Base-by-base conservation (phyloP, 2,888 invertebrate genomes). In the Heteropelma amictum region DNA sequence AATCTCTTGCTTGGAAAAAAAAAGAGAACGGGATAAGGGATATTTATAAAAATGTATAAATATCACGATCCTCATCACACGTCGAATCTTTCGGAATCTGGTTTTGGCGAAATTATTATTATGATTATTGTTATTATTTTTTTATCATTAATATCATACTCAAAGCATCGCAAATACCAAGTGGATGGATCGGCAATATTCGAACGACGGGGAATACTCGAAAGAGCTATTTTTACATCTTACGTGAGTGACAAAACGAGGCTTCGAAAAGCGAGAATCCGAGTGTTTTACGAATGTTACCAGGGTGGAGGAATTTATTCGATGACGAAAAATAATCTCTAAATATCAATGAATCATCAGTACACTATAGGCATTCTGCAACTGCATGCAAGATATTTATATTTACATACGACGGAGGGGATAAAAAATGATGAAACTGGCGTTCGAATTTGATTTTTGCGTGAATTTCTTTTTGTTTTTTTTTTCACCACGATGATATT, bases 321-420 rank as follows among this genome's bases (percentile, higher is more conserved):
- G 30, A 47, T 14, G 1, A 35, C 30, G 17, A 51, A 53, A 8
- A 53, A 65, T 14, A 42, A 33, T 17, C 23, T 26, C 19, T 17
- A 12, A 19, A 40, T 17, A 64, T 56, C 10, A 17, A 26, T 63
- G 49, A 19, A 63, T 67, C 49, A 47, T 56, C 14, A 40, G n/a
- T n/a, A n/a, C 42, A 72, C 47, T 47, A 38, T 51, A 73, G 47
- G 61, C 68, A 73, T 73, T 65, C 54, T n/a, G 45, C 5, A 68
- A 63, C 17, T 26, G 17, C 68, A 68, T 72, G 72, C 68, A 56
- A 26, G 58, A 58, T 56, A 49, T 12, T 30, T 54, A 38, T 17
- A 28, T 26, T 26, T 6, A 56, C 17, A 38, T n/a, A 64, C 6
- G 33, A 23, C n/a, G 4, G 40, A 14, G 17, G 42, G n/a, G 35